phyloP scores from a whole-genome alignment of 2,888 invertebrate species.

The Cephus nigrinus region DNA sequence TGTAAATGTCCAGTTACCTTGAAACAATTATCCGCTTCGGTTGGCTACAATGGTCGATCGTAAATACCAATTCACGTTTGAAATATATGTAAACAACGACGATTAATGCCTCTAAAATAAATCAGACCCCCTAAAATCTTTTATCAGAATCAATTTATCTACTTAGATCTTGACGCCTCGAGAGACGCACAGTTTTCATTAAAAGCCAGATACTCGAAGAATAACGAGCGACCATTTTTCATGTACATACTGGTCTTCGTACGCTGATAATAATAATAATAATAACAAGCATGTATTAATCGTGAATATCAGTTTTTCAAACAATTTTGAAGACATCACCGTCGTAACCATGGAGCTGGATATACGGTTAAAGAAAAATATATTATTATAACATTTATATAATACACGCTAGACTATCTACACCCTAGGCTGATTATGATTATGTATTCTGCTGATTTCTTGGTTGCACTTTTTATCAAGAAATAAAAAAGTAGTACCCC shows the following conservation, averaged over 20 bases:
- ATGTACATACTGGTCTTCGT: slow-evolving; percentile 40
- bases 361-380: neutral
- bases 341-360: slow-evolving; percentile 18
- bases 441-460: slow-evolving; percentile 62
- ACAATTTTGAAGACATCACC: slow-evolving; percentile 46
- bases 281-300: neutral
- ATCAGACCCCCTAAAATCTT: neutral
- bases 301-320: neutral
- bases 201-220: neutral
- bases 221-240: neutral
- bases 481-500: neutral
- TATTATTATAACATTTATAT: neutral
- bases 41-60: neutral
- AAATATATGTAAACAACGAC: neutral
- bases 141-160: neutral
- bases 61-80: neutral
- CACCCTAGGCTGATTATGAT: slow-evolving; percentile 55
- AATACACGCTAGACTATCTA: slow-evolving; percentile 16
- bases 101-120: neutral
- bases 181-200: neutral
- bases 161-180: neutral
- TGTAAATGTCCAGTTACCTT: neutral
- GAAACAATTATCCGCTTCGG: neutral
- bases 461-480: slow-evolving; percentile 45
- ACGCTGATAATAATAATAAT: slow-evolving; percentile 20